Evolutionary conservation across 2,113 vertebrate species (phyloP), one percentile per base, ranked within the genome.

Genomic region (Typhlomys cinereus): DNA sequence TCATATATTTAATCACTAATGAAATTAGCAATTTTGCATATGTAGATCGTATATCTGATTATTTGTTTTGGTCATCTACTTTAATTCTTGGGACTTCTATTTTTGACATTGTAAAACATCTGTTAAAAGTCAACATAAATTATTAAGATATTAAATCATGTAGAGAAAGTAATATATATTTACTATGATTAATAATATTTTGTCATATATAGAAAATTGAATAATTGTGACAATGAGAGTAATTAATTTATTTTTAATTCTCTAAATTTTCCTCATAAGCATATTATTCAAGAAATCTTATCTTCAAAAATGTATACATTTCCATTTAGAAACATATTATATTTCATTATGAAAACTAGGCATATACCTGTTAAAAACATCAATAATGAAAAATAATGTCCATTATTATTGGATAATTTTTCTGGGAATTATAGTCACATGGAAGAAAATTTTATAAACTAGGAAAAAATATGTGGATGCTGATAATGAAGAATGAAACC

Each of bases 71-170:
- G 48, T 2, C 31, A 61, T 34, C 57, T 29, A 13, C 18, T 64
- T 88, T 7, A 80, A 89, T 61, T 52, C 2, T 71, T 48, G 27
- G 4, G 25, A 8, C 4, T 44, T 54, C 78, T 46, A 27, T 34
- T 82, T 87, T 83, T 78, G 70, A 62, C 59, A 39, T 54, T n/a
- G 36, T 48, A 69, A 83, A 92, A 85, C 34, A 82, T 61, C 46
- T 89, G 29, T 41, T 92, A 21, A 69, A 78, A 84, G 34, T 18
- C n/a, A 59, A 81, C 62, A 62, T n/a, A 92, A 62, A 31, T 70
- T 69, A 62, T 69, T 2, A 70, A 57, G 57, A 64, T 34, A 71
- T 41, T 80, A 66, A 64, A 64, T 2, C 36, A 39, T 15, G 41
- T 17, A 66, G 1, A 71, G 15, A 4, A 25, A 76, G 14, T 52